Percentiles rank a stretch among this genome's conserved stretches.
Evolutionary conservation across 1,140 invertebrate genomes (phyloP).

Genomic region (Bombus waltoni): DNA sequence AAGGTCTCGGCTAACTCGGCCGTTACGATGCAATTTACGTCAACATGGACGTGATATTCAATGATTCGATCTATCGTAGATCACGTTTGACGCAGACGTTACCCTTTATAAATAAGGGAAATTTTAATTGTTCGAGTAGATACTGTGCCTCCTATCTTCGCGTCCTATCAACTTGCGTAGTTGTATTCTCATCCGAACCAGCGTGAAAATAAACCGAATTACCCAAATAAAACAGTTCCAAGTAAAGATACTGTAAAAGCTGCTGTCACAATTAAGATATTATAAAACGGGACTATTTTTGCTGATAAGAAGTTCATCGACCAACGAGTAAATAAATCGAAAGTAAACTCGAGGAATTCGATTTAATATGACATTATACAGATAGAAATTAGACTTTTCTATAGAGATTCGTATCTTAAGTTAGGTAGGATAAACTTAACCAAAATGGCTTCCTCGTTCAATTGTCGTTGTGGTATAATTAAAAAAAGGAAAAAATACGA

Average conservation of each 20-base stretch:
- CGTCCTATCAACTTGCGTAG: background rate
- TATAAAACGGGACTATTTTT: background rate
- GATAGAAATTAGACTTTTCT: background rate
- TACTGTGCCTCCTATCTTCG: background rate
- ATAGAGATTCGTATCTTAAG: background rate
- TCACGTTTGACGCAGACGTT: background rate
- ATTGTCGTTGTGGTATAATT: too few relatives aligned
- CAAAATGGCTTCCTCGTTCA: too few relatives aligned
- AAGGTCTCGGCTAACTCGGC: background rate
- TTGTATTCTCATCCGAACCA: background rate
- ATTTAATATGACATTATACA: background rate
- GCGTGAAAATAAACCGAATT: slow-evolving; percentile 4
- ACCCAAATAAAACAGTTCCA: too few relatives aligned
- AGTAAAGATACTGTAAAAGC: background rate
- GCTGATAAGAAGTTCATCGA: background rate
- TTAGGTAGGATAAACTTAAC: background rate
- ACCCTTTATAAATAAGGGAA: too few relatives aligned
- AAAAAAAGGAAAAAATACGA: too few relatives aligned
- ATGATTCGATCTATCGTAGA: background rate
- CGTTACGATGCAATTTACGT: background rate
- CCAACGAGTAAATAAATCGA: background rate
- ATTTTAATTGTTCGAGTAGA: background rate
- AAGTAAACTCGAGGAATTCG: background rate
- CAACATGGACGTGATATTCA: background rate
- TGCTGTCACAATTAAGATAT: background rate